These are phyloP conservation scores for Pinctada fucata DNA, from an alignment of 2,888 invertebrate genomes.

Conservation along the genomic window DNA sequence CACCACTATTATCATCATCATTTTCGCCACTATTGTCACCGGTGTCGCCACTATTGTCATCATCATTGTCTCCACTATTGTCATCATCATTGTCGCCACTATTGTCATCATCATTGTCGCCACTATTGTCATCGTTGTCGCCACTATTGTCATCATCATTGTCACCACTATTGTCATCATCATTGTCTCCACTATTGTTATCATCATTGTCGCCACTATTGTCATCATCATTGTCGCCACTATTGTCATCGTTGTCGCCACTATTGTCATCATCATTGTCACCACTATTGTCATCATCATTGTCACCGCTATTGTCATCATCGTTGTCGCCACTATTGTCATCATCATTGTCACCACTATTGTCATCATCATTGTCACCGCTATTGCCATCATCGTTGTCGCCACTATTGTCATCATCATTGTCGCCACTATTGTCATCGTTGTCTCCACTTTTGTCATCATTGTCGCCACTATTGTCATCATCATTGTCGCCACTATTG, in stretches of 20 bases:
- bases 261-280: not conserved
- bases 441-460: not conserved
- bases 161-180: not conserved
- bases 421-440: not conserved
- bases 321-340: not conserved
- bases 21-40: not conserved
- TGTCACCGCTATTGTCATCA: not conserved
- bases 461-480: slow-evolving; percentile 7
- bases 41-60: not conserved
- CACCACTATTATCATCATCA: slow-evolving; percentile 1
- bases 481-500: not conserved
- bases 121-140: not conserved
- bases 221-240: not conserved
- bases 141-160: not conserved
- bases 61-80: not conserved
- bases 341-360: not conserved
- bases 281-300: not conserved
- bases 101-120: not conserved
- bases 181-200: not conserved
- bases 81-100: not conserved
- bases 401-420: not conserved
- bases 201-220: not conserved
- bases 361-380: not conserved
- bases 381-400: not conserved
- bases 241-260: not conserved